Conservation (phyloP, 2,797 vertebrate genomes). For the Tragopan temminckii region DNA sequence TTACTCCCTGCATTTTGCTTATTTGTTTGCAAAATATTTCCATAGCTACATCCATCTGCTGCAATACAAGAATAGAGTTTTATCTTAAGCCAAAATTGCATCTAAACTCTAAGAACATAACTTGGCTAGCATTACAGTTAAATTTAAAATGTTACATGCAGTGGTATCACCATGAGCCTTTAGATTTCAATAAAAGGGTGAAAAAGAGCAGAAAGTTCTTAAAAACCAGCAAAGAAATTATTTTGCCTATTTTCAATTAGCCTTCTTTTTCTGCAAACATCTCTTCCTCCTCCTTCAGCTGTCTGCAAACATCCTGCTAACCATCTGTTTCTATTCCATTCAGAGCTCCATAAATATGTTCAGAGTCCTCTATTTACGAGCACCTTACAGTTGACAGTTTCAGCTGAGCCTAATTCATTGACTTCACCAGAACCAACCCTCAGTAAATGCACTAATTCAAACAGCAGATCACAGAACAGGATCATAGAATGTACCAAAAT, state of each 20-base stretch:
- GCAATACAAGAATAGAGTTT: not conserved
- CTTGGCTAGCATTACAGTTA: not conserved
- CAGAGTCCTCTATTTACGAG: not conserved
- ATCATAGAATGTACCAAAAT: not conserved
- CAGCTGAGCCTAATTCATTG: not conserved
- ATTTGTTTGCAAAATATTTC: slow-evolving; percentile 5
- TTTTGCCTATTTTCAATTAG: not conserved
- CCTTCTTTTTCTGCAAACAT: not conserved
- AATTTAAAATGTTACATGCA: not conserved
- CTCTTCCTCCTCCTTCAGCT: not conserved
- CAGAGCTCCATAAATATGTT: not conserved
- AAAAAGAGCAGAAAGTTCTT: not conserved
- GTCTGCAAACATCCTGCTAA: not conserved
- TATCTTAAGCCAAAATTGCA: not conserved
- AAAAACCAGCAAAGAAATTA: not conserved
- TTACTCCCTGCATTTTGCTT: not conserved
- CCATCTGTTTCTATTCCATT: not conserved
- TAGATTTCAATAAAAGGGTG: not conserved
- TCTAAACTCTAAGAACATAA: not conserved
- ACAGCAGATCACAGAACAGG: not conserved
- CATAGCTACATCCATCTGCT: not conserved
- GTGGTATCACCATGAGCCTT: not conserved
- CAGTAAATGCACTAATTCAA: not conserved
- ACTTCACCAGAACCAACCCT: not conserved
- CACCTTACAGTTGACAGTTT: not conserved